Evolutionary conservation across 37 sponge, comb jelly and placozoan species (phyloP).

Genomic region (Dysidea cf. avara): DNA sequence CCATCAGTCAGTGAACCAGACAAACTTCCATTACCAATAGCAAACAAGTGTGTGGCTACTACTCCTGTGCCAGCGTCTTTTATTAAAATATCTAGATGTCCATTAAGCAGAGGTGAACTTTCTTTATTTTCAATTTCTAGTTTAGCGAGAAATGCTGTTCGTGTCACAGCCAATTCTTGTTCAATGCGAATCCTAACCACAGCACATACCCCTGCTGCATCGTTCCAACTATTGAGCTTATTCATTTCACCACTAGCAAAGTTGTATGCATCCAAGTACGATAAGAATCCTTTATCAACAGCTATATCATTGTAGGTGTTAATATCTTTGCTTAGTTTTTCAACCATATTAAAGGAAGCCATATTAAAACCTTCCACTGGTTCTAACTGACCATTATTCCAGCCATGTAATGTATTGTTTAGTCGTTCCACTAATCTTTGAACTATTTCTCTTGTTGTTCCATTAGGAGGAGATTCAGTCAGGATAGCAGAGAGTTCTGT

Average conservation of each 20-base stretch:
- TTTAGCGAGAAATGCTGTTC: slow-evolving; percentile 41
- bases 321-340: not conserved
- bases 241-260: slow-evolving; percentile 7
- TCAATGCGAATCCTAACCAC: slow-evolving; percentile 45
- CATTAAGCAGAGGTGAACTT: not conserved
- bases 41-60: slow-evolving; percentile 11
- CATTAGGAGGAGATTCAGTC: slow-evolving; percentile 18
- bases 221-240: slow-evolving; percentile 7
- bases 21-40: slow-evolving; percentile 33
- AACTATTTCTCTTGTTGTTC: slow-evolving; percentile 25
- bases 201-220: slow-evolving; percentile 34
- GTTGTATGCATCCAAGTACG: slow-evolving; percentile 35
- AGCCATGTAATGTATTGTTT: slow-evolving; percentile 24
- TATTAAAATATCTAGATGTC: slow-evolving; percentile 17
- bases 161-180: slow-evolving; percentile 31
- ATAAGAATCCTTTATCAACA: slow-evolving; percentile 12
- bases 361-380: slow-evolving; percentile 28
- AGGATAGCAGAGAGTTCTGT: slow-evolving; percentile 13
- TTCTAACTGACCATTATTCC: slow-evolving; percentile 31
- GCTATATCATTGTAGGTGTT: no score
- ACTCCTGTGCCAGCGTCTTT: not conserved
- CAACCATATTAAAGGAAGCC: slow-evolving; percentile 12
- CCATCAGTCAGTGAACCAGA: no score
- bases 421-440: no score
- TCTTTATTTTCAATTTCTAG: slow-evolving; percentile 45